These are phyloP conservation scores for Thamnophis sirtalis DNA, from an alignment of 2,113 vertebrate species.

Conservation along the genomic window DNA sequence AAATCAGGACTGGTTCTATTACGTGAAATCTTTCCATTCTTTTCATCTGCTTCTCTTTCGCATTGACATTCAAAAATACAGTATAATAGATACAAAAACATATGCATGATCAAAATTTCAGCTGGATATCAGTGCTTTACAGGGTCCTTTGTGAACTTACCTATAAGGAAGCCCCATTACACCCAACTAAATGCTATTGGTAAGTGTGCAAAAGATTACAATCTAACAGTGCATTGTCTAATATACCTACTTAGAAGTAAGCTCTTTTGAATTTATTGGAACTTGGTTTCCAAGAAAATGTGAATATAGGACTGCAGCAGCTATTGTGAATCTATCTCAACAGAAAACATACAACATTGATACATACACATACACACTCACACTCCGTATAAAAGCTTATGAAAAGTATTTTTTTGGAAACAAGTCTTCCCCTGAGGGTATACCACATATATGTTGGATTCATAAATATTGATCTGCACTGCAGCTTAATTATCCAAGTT, in stretches of 20 bases:
- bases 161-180: neutral
- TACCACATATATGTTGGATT: conserved; percentile 74
- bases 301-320: conserved; percentile 32
- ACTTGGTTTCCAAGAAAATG: neutral
- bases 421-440: conserved; percentile 91
- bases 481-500: conserved; percentile 72
- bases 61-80: conserved; percentile 58
- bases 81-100: conserved; percentile 49
- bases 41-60: conserved; percentile 46
- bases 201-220: neutral
- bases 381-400: conserved; percentile 86
- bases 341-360: conserved; percentile 77
- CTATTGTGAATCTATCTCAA: conserved; percentile 66
- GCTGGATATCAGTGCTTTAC: conserved; percentile 93
- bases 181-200: neutral
- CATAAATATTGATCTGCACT: conserved; percentile 77
- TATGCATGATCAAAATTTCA: conserved; percentile 59
- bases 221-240: conserved; percentile 3
- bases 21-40: conserved; percentile 43
- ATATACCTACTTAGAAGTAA: neutral
- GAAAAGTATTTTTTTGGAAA: conserved; percentile 92
- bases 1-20: conserved; percentile 24
- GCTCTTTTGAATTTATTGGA: neutral
- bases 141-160: conserved; percentile 54
- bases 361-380: conserved; percentile 77